phyloP scores from a whole-genome alignment of 2,113 vertebrate genomes.

The Raja brachyura region DNA sequence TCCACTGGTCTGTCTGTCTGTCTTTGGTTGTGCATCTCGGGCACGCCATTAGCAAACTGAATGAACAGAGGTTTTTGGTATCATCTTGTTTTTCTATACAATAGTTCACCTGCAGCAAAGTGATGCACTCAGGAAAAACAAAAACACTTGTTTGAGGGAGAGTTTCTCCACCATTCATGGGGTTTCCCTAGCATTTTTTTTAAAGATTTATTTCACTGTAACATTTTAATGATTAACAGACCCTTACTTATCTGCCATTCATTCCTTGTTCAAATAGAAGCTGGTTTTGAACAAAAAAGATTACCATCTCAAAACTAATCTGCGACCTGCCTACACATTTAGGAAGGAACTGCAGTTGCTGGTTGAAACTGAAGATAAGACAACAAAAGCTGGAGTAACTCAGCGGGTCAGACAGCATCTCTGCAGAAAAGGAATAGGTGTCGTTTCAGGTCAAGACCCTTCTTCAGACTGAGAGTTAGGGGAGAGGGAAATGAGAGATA shows the following conservation, averaged over 20 bases:
- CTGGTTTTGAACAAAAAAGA: background rate
- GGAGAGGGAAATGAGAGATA: no score
- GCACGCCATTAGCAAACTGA: background rate
- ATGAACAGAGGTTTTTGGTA: background rate
- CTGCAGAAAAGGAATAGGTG: no score
- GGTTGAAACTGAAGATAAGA: no score
- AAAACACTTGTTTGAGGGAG: background rate
- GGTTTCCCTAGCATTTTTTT: background rate
- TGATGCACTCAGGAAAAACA: background rate
- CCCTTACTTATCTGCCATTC: background rate
- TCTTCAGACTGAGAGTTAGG: no score
- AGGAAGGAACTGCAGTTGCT: no score
- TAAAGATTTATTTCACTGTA: background rate
- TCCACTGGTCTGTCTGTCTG: background rate
- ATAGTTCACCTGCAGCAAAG: background rate
- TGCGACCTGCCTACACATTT: background rate
- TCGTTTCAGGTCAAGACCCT: no score
- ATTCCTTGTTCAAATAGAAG: background rate
- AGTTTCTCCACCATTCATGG: background rate
- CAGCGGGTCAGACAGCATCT: no score
- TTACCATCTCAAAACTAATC: background rate
- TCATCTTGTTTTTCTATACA: no score
- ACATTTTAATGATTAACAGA: background rate
- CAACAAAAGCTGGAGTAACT: no score
- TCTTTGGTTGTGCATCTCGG: background rate